phyloP scores from a whole-genome alignment of 2,888 invertebrate genomes.

The Phalera bucephala region DNA sequence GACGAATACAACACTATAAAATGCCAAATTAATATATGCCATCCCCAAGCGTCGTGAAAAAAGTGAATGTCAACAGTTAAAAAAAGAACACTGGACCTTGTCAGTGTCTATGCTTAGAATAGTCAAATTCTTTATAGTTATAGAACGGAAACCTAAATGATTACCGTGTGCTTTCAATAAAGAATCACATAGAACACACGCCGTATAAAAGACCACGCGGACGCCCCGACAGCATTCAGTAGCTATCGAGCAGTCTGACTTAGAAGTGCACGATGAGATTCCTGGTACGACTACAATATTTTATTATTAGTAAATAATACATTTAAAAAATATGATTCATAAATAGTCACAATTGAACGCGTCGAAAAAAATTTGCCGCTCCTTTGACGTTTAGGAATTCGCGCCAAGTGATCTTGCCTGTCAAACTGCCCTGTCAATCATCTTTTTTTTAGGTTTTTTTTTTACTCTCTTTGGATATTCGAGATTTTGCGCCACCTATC shows the following conservation, averaged over 20 bases:
- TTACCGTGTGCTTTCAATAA: background rate
- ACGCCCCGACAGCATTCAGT: constrained; percentile 6
- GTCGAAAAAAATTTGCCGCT: background rate
- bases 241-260: constrained; percentile 11
- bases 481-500: too few species aligned
- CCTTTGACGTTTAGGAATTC: background rate
- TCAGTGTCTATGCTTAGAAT: too few species aligned
- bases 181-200: background rate
- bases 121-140: background rate
- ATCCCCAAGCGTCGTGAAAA: too few species aligned
- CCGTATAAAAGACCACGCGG: background rate
- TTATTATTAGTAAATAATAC: background rate
- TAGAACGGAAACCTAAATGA: background rate
- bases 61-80: too few species aligned
- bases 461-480: too few species aligned
- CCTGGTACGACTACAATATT: constrained; percentile 4
- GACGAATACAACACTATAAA: too few species aligned
- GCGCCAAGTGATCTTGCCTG: background rate
- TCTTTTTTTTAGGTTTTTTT: background rate
- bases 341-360: background rate
- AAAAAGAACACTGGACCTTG: too few species aligned
- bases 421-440: background rate
- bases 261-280: constrained; percentile 14
- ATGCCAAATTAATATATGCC: too few species aligned
- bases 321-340: too few species aligned